Percentiles rank a stretch among this genome's conserved stretches.
Evolutionary conservation across 2,797 vertebrate species (phyloP).

Genomic region (Centropyge bicolor): DNA sequence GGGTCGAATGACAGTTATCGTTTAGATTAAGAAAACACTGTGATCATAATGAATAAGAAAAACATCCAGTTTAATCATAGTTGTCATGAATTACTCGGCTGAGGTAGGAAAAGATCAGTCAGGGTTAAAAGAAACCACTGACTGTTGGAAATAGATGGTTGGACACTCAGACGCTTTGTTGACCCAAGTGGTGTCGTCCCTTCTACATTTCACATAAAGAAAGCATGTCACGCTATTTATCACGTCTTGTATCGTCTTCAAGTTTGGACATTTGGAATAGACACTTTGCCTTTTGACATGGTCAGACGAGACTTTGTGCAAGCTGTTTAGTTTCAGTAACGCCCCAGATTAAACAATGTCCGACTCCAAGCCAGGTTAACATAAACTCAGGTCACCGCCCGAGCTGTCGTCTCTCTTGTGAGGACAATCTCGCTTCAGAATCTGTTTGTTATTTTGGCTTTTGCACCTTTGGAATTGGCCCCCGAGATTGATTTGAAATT

Average conservation of each 20-base stretch:
- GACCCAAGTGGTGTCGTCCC: background rate
- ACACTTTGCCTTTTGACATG: background rate
- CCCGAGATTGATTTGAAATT: constrained; percentile 36
- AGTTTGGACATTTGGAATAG: background rate
- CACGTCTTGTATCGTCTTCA: background rate
- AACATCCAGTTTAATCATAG: background rate
- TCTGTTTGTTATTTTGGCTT: constrained; percentile 13
- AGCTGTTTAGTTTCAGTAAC: background rate
- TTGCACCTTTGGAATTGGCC: constrained; percentile 32
- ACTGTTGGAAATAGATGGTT: background rate
- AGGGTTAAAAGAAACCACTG: background rate
- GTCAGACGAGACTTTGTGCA: background rate
- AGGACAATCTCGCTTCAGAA: constrained; percentile 7
- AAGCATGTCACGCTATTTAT: background rate
- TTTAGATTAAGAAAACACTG: background rate
- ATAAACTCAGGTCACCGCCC: background rate
- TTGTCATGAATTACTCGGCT: background rate
- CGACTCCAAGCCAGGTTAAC: background rate
- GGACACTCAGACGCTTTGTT: background rate
- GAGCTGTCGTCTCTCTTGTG: background rate
- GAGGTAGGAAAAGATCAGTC: background rate
- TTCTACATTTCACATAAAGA: too few relatives aligned
- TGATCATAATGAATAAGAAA: too few relatives aligned
- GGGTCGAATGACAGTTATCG: background rate
- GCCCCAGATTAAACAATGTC: too few relatives aligned